Base-by-base conservation (phyloP, 2,797 vertebrate species). In the Mycteria americana region DNA sequence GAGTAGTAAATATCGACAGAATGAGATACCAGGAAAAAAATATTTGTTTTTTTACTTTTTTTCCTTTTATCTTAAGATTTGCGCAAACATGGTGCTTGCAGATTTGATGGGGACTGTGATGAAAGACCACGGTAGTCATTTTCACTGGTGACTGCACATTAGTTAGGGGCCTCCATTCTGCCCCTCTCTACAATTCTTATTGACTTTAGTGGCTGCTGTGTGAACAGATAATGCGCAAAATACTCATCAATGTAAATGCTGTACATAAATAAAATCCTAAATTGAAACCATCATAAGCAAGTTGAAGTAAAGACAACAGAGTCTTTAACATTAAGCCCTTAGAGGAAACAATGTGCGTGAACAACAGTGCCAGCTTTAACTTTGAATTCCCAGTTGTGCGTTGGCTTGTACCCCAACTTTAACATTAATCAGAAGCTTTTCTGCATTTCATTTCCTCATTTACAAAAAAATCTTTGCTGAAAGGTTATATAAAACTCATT, bases 401-500 rank as follows among this genome's bases (percentile, higher is more conserved):
- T 88, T 94, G 86, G 56, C 63, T 57, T 79, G 88, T 48, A 90
- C 93, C 95, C 90, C 91, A 88, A 96, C 74, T 94, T 92, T 60
- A 65, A 67, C 70, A 93, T 94, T 96, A 96, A 97, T 93, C 83
- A 92, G 81, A 93, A 73, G 79, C 92, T 94, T 89, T 95, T 86
- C 85, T 89, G 91, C 88, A 88, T 94, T 93, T 95, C 72, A 81
- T 72, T 85, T 96, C 79, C 94, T 94, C 92, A 95, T 97, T 95
- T 95, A 83, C 72, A 93, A 96, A 96, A 95, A 96, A 95, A 94
- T 95, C 86, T 94, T 96, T 95, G 87, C 93, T 88, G 93, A 96
- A 94, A 92, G 77, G 93, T 95, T 95, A 95, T 96, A 91, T 96
- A 96, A 96, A 96, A 96, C 94, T 97, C 95, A 96, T 96, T 96